These are phyloP conservation scores for Galerucella nymphaeae DNA, from an alignment of 2,888 invertebrate genomes.

Conservation along the genomic window DNA sequence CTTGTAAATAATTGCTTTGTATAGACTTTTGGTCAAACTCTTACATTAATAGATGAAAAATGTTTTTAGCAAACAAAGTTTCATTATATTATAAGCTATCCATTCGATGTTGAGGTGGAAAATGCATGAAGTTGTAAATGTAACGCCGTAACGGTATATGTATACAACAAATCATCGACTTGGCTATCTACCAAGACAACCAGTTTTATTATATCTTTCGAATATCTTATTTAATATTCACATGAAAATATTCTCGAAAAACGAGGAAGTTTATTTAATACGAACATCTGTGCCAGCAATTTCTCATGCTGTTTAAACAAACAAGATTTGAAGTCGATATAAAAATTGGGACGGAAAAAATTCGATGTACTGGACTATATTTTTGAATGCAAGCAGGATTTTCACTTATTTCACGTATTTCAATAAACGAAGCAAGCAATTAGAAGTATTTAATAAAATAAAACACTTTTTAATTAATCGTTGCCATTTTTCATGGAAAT, in stretches of 20 bases:
- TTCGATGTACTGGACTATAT: no score
- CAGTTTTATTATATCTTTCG: not conserved
- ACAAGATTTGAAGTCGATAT: no score
- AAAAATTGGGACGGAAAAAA: no score
- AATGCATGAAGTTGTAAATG: not conserved
- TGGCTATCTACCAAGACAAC: not conserved
- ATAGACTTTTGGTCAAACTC: not conserved
- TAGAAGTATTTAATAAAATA: no score
- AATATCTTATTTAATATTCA: not conserved
- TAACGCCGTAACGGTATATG: not conserved
- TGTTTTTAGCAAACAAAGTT: no score
- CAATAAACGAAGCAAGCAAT: no score
- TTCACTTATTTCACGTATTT: no score
- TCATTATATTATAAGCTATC: no score
- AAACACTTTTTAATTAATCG: no score
- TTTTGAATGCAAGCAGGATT: no score
- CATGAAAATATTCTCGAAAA: not conserved
- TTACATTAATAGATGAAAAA: no score
- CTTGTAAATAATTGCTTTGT: not conserved
- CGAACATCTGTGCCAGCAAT: not conserved
- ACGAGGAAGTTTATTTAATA: not conserved
- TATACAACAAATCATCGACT: not conserved
- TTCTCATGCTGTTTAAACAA: no score
- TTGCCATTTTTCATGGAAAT: constrained; percentile 19
- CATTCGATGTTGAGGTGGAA: not conserved